A percentile compares a stretch with the other conserved stretches of the same genome.
Conservation (phyloP, 2,888 invertebrate genomes). For the Dasypolia templi region DNA sequence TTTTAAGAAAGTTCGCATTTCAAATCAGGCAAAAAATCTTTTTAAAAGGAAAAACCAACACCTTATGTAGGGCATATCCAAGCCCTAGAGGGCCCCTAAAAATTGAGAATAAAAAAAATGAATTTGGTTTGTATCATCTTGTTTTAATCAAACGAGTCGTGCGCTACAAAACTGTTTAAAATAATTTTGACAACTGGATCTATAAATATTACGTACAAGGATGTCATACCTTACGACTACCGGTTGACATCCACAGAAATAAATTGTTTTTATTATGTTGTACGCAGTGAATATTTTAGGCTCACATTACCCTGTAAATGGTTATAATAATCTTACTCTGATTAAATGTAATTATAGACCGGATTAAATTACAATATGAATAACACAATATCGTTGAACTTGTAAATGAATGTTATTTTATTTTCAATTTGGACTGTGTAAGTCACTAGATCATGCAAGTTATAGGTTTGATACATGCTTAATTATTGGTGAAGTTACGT, state of each 20-base stretch:
- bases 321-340: background rate
- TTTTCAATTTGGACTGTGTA: background rate
- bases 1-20: too few relatives aligned
- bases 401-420: background rate
- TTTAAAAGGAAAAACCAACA: too few relatives aligned
- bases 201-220: constrained; percentile 63
- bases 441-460: too few relatives aligned
- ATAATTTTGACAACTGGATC: constrained; percentile 42
- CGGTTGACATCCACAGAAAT: constrained; percentile 27
- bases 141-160: constrained; percentile 12
- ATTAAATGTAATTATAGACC: background rate
- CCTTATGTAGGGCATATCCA: background rate
- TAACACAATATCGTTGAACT: background rate
- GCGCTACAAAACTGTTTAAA: constrained; percentile 20
- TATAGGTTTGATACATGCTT: background rate
- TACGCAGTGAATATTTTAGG: constrained; percentile 7
- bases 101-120: background rate
- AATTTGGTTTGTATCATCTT: too few relatives aligned
- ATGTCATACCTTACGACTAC: constrained; percentile 46
- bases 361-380: background rate
- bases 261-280: constrained; percentile 18
- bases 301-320: background rate
- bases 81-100: background rate
- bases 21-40: too few relatives aligned
- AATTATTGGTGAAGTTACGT: background rate